Evolutionary conservation across 2,888 invertebrate genomes (phyloP), one percentile per base, ranked within the genome.

Genomic region (Agrypnus murinus): DNA sequence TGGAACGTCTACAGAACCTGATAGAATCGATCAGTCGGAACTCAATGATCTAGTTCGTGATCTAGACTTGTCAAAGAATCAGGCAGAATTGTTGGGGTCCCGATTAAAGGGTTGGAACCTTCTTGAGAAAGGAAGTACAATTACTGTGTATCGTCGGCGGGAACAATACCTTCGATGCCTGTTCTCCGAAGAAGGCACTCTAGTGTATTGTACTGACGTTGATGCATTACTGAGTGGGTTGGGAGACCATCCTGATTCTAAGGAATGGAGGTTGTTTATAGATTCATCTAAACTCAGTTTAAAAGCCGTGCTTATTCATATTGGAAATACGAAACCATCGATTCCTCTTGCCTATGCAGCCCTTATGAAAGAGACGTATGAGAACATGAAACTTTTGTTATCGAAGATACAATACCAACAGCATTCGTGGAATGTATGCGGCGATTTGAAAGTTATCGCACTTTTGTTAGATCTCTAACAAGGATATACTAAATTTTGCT

Each of bases 1-100:
- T n/a, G n/a, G n/a, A n/a, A n/a, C n/a, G n/a, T n/a, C n/a, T n/a
- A 55, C 53, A 55, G 12, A 55, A n/a, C 32, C 34, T 55, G 6
- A 55, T n/a, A 55, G 53, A 55, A 34, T 55, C 32, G 31, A 55
- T 55, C 14, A 55, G 32, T 31, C 53, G 12, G n/a, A 55, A 55
- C 32, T 31, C 32, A 55, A 25, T 25, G 25, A 25, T 5, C 25
- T 25, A 5, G 5, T n/a, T n/a, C n/a, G 25, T 8, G 32, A 55
- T 55, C 53, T 55, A 55, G 34, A 31, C 32, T 34, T 31, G 14
- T 55, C 2, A 12, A 55, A 55, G n/a, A 34, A 55, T 5, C 34
- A 55, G 53, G 34, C 53, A 55, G 53, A 55, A 8, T 32, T 55
- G 14, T 32, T 34, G 32, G 34, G 14, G 9, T 55, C 53, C 32